A percentile compares a stretch with the other conserved stretches of the same genome.
phyloP scores from a whole-genome alignment of 2,888 invertebrate genomes.

The Parnassius apollo region DNA sequence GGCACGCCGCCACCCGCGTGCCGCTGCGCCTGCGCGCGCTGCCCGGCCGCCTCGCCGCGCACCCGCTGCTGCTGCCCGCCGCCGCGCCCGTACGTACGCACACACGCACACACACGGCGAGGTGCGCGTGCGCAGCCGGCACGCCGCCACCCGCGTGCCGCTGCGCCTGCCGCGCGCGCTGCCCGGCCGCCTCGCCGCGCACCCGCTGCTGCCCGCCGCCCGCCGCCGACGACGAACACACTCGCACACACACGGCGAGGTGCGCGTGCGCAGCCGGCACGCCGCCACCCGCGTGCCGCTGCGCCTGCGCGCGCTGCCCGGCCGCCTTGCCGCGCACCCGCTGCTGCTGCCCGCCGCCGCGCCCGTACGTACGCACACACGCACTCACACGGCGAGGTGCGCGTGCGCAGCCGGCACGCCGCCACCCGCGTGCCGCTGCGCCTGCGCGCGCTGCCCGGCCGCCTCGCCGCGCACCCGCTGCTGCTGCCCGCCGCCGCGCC shows the following conservation, averaged over 20 bases:
- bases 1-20: slow-evolving; percentile 25
- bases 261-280: too few species aligned
- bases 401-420: too few species aligned
- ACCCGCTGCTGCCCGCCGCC: not conserved
- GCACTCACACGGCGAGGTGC: too few species aligned
- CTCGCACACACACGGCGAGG: too few species aligned
- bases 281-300: not conserved
- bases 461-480: slow-evolving; percentile 31
- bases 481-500: slow-evolving; percentile 46
- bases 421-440: slow-evolving; percentile 1
- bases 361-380: slow-evolving; percentile 36
- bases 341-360: slow-evolving; percentile 43
- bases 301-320: slow-evolving; percentile 25
- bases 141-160: too few species aligned
- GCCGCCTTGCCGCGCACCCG: slow-evolving; percentile 30
- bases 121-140: too few species aligned
- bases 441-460: slow-evolving; percentile 27
- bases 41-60: too few species aligned
- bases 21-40: slow-evolving; percentile 18
- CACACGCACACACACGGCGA: slow-evolving; percentile 28
- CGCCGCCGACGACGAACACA: slow-evolving; percentile 41
- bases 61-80: slow-evolving; percentile 30
- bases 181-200: too few species aligned
- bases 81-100: slow-evolving; percentile 39
- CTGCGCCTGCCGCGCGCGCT: too few species aligned